Evolutionary conservation across 2,797 vertebrate genomes (phyloP).

Genomic region (Mus caroli): DNA sequence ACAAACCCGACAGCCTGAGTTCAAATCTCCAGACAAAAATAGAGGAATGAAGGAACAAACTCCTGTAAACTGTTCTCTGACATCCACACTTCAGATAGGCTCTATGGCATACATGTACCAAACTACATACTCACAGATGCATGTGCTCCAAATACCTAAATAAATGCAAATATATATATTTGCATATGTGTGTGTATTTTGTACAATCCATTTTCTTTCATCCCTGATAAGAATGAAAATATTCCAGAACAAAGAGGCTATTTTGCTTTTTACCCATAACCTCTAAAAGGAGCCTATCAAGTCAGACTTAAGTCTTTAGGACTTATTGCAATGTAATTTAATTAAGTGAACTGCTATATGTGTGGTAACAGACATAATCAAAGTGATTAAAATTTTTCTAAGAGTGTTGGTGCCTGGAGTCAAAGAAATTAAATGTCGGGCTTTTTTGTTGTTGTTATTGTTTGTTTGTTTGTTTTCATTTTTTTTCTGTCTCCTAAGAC

Average conservation of each 20-base stretch:
- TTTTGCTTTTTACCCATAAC: background rate
- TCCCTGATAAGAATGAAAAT: background rate
- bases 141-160: background rate
- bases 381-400: background rate
- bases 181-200: background rate
- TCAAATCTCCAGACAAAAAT: background rate
- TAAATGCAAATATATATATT: background rate
- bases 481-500: background rate
- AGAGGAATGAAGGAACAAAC: background rate
- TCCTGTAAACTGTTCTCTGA: background rate
- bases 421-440: background rate
- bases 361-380: background rate
- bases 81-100: background rate
- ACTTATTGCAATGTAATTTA: background rate
- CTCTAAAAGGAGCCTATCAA: background rate
- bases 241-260: background rate
- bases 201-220: background rate
- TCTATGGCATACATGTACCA: background rate
- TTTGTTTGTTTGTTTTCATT: too few relatives aligned
- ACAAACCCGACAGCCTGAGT: background rate
- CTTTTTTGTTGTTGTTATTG: background rate
- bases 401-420: background rate
- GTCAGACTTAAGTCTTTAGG: background rate
- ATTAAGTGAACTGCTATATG: background rate
- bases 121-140: background rate